Percentiles rank a stretch among this genome's conserved stretches.
Conservation (phyloP, 2,888 invertebrate species). For the Rhagonycha lutea region DNA sequence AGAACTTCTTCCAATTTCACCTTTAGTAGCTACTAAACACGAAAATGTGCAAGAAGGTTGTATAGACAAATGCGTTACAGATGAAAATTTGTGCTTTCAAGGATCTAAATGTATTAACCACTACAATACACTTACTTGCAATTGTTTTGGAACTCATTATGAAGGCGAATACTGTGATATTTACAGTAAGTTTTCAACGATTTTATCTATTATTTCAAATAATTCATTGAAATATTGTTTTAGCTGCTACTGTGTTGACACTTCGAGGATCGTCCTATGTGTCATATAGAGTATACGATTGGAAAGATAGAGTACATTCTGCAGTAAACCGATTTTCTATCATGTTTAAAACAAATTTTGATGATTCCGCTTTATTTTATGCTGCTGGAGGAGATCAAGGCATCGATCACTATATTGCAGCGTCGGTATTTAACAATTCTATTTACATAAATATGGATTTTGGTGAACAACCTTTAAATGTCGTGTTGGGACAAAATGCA, state of each 20-base stretch:
- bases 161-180: conserved; percentile 92
- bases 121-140: conserved; percentile 86
- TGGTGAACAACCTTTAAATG: conserved; percentile 76
- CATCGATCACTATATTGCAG: conserved; percentile 87
- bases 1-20: conserved; percentile 78
- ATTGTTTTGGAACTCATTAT: conserved; percentile 90
- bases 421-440: conserved; percentile 80
- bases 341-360: conserved; percentile 88
- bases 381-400: conserved; percentile 89
- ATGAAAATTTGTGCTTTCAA: conserved; percentile 84
- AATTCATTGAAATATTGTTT: conserved; percentile 36
- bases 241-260: conserved; percentile 86
- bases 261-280: conserved; percentile 90
- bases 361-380: conserved; percentile 90
- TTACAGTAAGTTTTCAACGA: conserved; percentile 71
- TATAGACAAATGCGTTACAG: conserved; percentile 78
- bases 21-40: conserved; percentile 84
- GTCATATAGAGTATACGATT: conserved; percentile 89
- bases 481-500: conserved; percentile 69
- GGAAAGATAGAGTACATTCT: conserved; percentile 89
- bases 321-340: conserved; percentile 85
- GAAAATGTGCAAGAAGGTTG: conserved; percentile 91
- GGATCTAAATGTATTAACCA: conserved; percentile 90
- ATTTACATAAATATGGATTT: conserved; percentile 87
- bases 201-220: not conserved